A percentile compares a stretch with the other conserved stretches of the same genome.
Evolutionary conservation across 2,888 invertebrate genomes (phyloP).

Genomic region (Andrena praecox): DNA sequence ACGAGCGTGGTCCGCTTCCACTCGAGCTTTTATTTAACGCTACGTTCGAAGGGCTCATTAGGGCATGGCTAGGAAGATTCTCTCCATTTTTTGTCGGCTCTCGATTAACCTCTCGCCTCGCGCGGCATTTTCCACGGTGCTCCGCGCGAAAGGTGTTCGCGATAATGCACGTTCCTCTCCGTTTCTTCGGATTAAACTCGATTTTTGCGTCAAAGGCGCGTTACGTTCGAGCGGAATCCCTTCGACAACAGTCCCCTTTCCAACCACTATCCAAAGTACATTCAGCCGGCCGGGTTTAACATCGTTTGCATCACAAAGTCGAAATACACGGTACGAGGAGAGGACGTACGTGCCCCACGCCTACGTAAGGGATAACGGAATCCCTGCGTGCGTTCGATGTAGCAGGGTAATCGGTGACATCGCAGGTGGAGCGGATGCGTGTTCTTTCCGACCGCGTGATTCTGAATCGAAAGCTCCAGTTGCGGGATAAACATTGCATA

Average conservation of each 20-base stretch:
- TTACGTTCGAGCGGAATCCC: neutral
- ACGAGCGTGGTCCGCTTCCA: neutral
- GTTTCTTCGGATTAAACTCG: neutral
- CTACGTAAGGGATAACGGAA: slow-evolving; percentile 5
- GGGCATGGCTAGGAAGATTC: neutral
- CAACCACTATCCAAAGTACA: neutral
- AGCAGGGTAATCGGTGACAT: slow-evolving; percentile 44
- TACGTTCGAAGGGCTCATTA: neutral
- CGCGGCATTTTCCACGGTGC: too few relatives aligned
- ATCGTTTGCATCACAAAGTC: slow-evolving; percentile 19
- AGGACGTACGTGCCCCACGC: neutral
- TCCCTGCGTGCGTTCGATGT: neutral
- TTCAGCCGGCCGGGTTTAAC: slow-evolving; percentile 7
- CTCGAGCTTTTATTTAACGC: neutral
- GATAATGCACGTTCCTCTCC: neutral
- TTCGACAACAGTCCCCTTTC: neutral
- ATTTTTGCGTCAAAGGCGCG: neutral
- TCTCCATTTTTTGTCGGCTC: neutral
- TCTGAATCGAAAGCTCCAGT: slow-evolving; percentile 58
- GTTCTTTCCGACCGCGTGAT: slow-evolving; percentile 61
- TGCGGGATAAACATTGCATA: slow-evolving; percentile 64
- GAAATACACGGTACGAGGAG: neutral
- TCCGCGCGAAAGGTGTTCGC: too few relatives aligned
- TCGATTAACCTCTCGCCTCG: neutral
- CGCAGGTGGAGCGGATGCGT: slow-evolving; percentile 35